Evolutionary conservation across 2,797 vertebrate genomes (phyloP).

Genomic region (Mus spretus): DNA sequence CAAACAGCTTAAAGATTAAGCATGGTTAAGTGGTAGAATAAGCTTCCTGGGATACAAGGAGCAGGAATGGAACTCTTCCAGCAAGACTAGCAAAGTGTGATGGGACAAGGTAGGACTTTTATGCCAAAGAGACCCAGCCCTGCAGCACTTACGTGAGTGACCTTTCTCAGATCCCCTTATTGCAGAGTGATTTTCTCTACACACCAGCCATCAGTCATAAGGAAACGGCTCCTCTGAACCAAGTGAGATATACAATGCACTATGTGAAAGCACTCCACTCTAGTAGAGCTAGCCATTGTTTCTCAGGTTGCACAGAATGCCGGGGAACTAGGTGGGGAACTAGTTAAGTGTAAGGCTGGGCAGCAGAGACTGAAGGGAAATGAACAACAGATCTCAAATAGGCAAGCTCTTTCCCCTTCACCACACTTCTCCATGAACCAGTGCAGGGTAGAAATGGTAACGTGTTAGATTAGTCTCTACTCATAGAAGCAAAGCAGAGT

Average conservation of each 20-base stretch:
- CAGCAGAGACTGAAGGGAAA: not conserved
- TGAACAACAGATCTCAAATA: not conserved
- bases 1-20: not conserved
- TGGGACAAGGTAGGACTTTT: not conserved
- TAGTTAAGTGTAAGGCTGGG: not conserved
- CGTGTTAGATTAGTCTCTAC: not conserved
- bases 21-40: not conserved
- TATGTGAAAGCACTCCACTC: too few relatives aligned
- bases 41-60: not conserved
- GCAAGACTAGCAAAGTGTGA: not conserved
- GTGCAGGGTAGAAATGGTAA: not conserved
- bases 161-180: not conserved
- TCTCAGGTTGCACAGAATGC: not conserved
- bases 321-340: not conserved
- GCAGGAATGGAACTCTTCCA: slow-evolving; percentile 52
- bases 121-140: not conserved
- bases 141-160: not conserved
- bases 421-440: not conserved
- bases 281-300: not conserved
- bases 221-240: not conserved
- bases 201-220: not conserved
- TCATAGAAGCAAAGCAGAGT: not conserved
- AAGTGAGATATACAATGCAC: not conserved
- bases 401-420: not conserved
- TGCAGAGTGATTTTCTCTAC: not conserved